Base-by-base conservation (phyloP, 2,888 invertebrate genomes). In the Brassicogethes aeneus region DNA sequence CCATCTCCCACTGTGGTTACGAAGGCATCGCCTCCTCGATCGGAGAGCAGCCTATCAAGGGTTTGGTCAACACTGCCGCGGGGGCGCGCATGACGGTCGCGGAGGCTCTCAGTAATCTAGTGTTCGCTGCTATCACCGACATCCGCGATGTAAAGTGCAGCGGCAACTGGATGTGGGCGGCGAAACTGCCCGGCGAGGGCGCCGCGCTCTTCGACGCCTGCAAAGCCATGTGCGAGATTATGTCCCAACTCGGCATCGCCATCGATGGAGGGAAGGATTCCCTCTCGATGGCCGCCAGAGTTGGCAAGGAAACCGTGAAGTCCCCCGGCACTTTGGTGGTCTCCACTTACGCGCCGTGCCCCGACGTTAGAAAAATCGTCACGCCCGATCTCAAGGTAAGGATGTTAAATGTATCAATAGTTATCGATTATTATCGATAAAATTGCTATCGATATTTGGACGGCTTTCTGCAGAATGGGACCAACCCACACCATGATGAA, bases 101-200 rank as follows among this genome's bases (percentile, higher is more conserved):
- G 0, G 99, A 99, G 69, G 86, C 96, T 23, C 65, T 97, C 14
- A 89, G 90, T 36, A 99, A 99, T 68, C 74, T 99, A 49, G 93
- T 82, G 0, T 84, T 84, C 60, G 82, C 80, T 1, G 76, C 75
- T 16, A 78, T 84, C 36, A 72, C 74, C 0, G 72, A 74, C 40
- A 54, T 82, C 15, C 72, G 84, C 68, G 97, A 99, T 68, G 85
- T 97, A 1, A 99, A 97, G 70, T 96, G 96, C 65, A 94, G 93
- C 31, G 97, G 92, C n/a, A 99, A 99, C 69, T 99, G 97, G 97
- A 99, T 99, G 99, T 99, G 97, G 97, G 85, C 94, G 0, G 97
- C 96, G 8, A 97, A 97, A 70, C 72, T 93, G 13, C 84, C 87
- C 0, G 90, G 87, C 0, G 96, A 95, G 65, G 97, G 96, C 1